Conservation (phyloP, 2,888 invertebrate species). For the Xylophagus ater region DNA sequence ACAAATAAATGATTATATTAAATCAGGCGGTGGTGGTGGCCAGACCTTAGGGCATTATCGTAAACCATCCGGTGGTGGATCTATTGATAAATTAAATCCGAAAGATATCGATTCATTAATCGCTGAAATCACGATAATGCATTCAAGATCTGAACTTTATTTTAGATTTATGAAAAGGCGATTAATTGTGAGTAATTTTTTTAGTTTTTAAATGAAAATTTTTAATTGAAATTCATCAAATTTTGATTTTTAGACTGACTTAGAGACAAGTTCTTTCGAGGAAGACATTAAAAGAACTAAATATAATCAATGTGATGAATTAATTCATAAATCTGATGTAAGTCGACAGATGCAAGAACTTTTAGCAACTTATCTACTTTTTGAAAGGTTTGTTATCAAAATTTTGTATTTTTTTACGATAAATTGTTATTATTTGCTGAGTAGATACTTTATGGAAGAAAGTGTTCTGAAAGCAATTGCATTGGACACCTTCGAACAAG, state of each 20-base stretch:
- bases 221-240: not conserved
- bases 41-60: conserved; percentile 33
- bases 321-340: conserved; percentile 60
- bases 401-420: not conserved
- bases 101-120: conserved; percentile 78
- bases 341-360: conserved; percentile 71
- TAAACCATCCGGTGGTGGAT: conserved; percentile 32
- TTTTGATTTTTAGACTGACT: conserved; percentile 45
- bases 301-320: conserved; percentile 47
- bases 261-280: conserved; percentile 48
- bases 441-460: conserved; percentile 82
- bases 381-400: conserved; percentile 56
- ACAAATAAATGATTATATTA: conserved; percentile 49
- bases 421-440: not conserved
- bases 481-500: conserved; percentile 63
- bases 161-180: conserved; percentile 74
- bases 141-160: conserved; percentile 83
- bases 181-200: conserved; percentile 46
- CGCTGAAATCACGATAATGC: conserved; percentile 83
- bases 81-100: conserved; percentile 56
- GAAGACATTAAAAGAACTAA: conserved; percentile 40
- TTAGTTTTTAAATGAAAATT: not conserved
- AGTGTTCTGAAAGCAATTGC: conserved; percentile 84
- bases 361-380: conserved; percentile 74
- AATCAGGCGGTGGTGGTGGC: conserved; percentile 28